A percentile compares a stretch with the other conserved stretches of the same genome.
These are phyloP conservation scores for Drosophila antonietae DNA, from an alignment of 2,888 invertebrate genomes.

Conservation along the genomic window DNA sequence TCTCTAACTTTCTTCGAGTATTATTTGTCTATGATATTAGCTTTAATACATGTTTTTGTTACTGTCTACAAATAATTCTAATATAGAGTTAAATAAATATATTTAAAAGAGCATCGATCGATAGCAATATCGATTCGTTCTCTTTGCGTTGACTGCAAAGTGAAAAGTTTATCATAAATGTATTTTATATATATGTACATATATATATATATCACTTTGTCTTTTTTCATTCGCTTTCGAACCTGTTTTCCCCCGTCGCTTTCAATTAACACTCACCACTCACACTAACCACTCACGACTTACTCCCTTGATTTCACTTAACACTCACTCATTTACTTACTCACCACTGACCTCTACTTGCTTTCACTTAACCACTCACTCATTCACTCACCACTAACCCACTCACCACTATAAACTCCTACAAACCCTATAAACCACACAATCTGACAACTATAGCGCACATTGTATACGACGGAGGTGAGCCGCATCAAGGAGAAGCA, in stretches of 20 bases:
- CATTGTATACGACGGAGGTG: slow-evolving; percentile 83
- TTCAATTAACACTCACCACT: not conserved
- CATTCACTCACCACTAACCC: not conserved
- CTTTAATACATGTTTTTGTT: not conserved
- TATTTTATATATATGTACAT: not conserved
- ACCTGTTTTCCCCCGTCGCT: slow-evolving; percentile 15
- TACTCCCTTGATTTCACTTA: not conserved
- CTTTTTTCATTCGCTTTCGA: slow-evolving; percentile 1
- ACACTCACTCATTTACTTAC: slow-evolving; percentile 21
- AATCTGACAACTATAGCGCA: slow-evolving; percentile 75
- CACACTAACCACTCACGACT: not conserved
- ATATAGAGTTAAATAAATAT: not conserved
- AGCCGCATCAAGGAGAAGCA: slow-evolving; percentile 83
- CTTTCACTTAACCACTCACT: slow-evolving; percentile 12
- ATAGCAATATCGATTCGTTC: not conserved
- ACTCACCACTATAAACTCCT: slow-evolving; percentile 20
- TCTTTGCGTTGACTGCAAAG: not conserved
- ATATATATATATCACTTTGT: not conserved
- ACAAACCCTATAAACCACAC: not conserved
- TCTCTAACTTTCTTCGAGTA: not conserved
- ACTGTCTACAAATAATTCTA: not conserved
- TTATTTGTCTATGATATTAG: not conserved
- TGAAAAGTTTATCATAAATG: not conserved
- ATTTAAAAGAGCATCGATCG: not conserved
- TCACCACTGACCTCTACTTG: slow-evolving; percentile 12